Evolutionary conservation across 2,113 vertebrate genomes (phyloP).

Genomic region (Gasterosteus aculeatus): DNA sequence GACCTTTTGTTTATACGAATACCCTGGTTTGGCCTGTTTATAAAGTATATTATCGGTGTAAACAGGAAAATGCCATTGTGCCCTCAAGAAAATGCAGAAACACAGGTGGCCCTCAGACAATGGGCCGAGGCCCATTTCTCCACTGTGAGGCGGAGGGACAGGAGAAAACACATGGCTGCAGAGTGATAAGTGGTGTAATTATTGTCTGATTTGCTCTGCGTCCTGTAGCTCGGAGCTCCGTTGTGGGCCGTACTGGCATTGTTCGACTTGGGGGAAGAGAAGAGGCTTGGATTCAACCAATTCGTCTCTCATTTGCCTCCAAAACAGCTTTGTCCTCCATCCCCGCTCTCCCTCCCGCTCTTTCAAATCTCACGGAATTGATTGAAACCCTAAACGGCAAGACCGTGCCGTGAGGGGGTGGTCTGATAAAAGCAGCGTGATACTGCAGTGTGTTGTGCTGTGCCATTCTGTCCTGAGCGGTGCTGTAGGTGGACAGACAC

Average conservation of each 20-base stretch:
- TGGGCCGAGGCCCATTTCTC: slow-evolving; percentile 41
- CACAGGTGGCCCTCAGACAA: slow-evolving; percentile 70
- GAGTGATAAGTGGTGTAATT: slow-evolving; percentile 55
- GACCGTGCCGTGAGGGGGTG: slow-evolving; percentile 25
- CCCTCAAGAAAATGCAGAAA: slow-evolving; percentile 53
- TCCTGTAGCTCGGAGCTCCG: slow-evolving; percentile 31
- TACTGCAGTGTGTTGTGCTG: slow-evolving; percentile 47
- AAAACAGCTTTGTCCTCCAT: slow-evolving; percentile 42
- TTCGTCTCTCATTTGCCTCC: slow-evolving; percentile 57
- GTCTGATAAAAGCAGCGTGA: not conserved
- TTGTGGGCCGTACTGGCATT: slow-evolving; percentile 20
- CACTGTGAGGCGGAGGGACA: slow-evolving; percentile 49
- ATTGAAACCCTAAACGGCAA: slow-evolving; percentile 74
- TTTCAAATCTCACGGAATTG: slow-evolving; percentile 70
- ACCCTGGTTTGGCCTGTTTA: slow-evolving; percentile 37
- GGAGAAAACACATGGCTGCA: slow-evolving; percentile 51
- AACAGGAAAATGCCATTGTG: slow-evolving; percentile 66
- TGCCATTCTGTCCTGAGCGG: slow-evolving; percentile 51
- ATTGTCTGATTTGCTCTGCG: slow-evolving; percentile 46
- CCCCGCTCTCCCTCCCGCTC: slow-evolving; percentile 27
- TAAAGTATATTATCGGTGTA: slow-evolving; percentile 25
- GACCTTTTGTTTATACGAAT: slow-evolving; percentile 62
- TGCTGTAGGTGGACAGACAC: slow-evolving; percentile 46
- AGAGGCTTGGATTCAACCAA: slow-evolving; percentile 38
- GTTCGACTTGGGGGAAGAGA: slow-evolving; percentile 17